phyloP scores from a whole-genome alignment of 2,888 invertebrate genomes.

The Cryptus armator region DNA sequence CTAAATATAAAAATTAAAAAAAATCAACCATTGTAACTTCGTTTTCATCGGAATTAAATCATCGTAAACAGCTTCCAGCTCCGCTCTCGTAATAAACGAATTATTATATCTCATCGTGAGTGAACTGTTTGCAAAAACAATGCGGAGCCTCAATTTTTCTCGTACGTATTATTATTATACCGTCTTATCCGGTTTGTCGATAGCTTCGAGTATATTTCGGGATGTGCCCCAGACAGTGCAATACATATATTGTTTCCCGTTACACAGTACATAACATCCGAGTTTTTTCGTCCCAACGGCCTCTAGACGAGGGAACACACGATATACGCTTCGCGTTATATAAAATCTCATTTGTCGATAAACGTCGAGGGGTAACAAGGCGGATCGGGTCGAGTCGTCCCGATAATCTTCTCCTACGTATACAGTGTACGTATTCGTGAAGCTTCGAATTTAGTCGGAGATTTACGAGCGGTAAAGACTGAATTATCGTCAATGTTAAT shows the following conservation, averaged over 20 bases:
- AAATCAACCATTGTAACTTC: too few species aligned
- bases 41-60: too few species aligned
- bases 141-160: neutral
- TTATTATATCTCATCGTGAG: neutral
- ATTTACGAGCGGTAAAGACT: conserved; percentile 24
- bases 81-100: neutral
- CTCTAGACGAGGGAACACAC: conserved; percentile 1
- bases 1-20: neutral
- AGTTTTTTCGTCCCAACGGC: neutral
- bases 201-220: conserved; percentile 6
- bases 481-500: conserved; percentile 56
- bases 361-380: conserved; percentile 7
- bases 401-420: neutral
- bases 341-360: neutral
- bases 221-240: conserved; percentile 27
- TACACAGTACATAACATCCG: neutral
- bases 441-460: neutral
- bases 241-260: neutral
- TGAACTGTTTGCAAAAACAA: neutral
- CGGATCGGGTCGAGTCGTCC: conserved; percentile 1
- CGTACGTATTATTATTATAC: neutral
- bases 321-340: conserved; percentile 1
- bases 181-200: conserved; percentile 1
- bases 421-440: neutral
- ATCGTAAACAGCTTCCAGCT: too few species aligned